These are phyloP conservation scores for Lithosia quadra DNA, from an alignment of 2,888 invertebrate genomes.

Conservation along the genomic window DNA sequence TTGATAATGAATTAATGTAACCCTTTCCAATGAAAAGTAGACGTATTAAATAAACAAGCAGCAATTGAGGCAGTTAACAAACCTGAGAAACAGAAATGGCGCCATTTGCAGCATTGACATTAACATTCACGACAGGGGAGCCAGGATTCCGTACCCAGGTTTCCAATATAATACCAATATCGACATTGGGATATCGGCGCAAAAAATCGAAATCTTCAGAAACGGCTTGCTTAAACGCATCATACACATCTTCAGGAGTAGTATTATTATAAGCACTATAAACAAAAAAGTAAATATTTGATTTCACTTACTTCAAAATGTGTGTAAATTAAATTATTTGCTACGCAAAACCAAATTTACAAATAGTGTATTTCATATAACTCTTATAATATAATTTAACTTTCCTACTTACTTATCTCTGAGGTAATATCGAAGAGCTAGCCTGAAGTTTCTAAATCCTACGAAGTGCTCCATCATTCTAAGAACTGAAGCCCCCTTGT, in stretches of 20 bases:
- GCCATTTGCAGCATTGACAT: conserved; percentile 69
- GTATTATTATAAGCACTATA: conserved; percentile 73
- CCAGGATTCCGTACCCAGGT: conserved; percentile 89
- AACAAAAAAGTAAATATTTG: conserved; percentile 11
- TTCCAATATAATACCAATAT: conserved; percentile 81
- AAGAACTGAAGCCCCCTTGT: conserved; percentile 89
- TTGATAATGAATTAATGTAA: no score
- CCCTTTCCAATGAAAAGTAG: no score
- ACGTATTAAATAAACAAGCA: no score
- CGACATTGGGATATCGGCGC: conserved; percentile 58
- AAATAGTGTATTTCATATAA: no score
- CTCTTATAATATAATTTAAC: background rate
- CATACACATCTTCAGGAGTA: conserved; percentile 72
- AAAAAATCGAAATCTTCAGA: conserved; percentile 65
- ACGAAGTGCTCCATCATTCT: conserved; percentile 90
- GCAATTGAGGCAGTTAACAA: no score
- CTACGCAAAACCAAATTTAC: no score
- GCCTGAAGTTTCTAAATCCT: conserved; percentile 84
- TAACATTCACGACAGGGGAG: conserved; percentile 86
- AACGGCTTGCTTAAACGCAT: conserved; percentile 68
- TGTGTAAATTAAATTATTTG: no score
- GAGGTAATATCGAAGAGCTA: conserved; percentile 87
- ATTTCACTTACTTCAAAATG: no score
- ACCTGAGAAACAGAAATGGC: conserved; percentile 76
- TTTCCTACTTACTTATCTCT: conserved; percentile 78